Evolutionary conservation across 2,113 vertebrate species (phyloP), one percentile per base, ranked within the genome.

Genomic region (Centropristis striata): DNA sequence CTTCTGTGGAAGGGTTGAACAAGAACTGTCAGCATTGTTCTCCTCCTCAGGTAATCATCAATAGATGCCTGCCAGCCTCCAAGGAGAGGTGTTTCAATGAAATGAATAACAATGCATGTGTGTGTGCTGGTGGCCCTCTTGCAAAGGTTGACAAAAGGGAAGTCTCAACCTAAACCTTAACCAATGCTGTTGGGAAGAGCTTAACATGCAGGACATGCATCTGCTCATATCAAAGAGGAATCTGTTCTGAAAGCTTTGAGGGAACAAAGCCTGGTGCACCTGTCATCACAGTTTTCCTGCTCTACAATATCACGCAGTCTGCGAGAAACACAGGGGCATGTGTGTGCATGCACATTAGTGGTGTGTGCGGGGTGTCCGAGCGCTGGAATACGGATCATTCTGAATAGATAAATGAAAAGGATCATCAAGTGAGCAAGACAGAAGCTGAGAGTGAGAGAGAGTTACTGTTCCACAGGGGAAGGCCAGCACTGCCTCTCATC

Each of bases 321-420:
- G 3, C 1, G 21, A 23, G 5, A 10, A 16, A n/a, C 57, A 64
- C 1, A 23, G 47, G 47, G 51, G 16, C 1, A 20, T 59, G 58
- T 63, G 51, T 23, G 55, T 36, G 41, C 21, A 42, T 71, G 9
- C 14, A 28, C 32, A 68, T 68, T 15, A 71, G n/a, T 1, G 1
- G 16, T 32, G 32, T 32, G 8, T 21, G 55, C 8, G 46, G 41
- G 28, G 73, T 3, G 44, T 28, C n/a, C n/a, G 42, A 64, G 47
- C 1, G 39, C 5, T 37, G 47, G 21, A 32, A 41, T 44, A 15
- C 27, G 27, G 15, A n/a, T 72, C 39, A 5, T 60, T 74, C 46
- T 69, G 14, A 8, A 27, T 11, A 14, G 11, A 50, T 65, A 81
- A 32, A 78, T 59, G 68, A 12, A 53, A 58, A 23, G 13, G 47